Conservation (phyloP, 2,113 vertebrate genomes). For the Perognathus longimembris region DNA sequence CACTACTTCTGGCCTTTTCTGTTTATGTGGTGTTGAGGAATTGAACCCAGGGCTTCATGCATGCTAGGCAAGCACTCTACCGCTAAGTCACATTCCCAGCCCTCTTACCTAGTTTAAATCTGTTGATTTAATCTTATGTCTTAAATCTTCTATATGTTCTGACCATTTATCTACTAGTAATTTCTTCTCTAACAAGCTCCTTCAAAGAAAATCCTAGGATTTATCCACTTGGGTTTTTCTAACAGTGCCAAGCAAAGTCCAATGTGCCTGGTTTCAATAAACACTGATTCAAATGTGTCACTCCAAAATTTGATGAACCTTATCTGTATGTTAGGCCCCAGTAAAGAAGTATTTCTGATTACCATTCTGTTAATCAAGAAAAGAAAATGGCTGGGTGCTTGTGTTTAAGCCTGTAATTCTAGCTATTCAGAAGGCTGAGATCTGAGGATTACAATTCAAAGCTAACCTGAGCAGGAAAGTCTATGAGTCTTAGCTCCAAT, state of each 20-base stretch:
- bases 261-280: not conserved
- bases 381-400: not conserved
- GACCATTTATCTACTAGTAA: not conserved
- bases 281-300: slow-evolving; percentile 9
- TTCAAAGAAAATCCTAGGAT: not conserved
- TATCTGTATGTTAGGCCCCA: slow-evolving; percentile 11
- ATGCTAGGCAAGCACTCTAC: too few relatives aligned
- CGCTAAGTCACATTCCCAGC: too few relatives aligned
- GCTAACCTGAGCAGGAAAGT: too few relatives aligned
- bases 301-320: not conserved
- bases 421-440: too few relatives aligned
- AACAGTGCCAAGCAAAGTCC: not conserved
- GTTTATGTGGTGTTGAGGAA: too few relatives aligned
- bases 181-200: slow-evolving; percentile 15
- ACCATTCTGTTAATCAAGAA: slow-evolving; percentile 11
- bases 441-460: too few relatives aligned
- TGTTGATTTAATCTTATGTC: not conserved
- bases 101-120: not conserved
- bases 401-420: too few relatives aligned
- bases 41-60: too few relatives aligned
- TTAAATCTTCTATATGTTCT: slow-evolving; percentile 39
- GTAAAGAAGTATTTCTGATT: slow-evolving; percentile 51
- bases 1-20: too few relatives aligned
- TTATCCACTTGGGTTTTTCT: not conserved
- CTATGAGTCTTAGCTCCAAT: too few relatives aligned